Base-by-base conservation (phyloP, 2,797 vertebrate species). In the Enteromius viviparus region DNA sequence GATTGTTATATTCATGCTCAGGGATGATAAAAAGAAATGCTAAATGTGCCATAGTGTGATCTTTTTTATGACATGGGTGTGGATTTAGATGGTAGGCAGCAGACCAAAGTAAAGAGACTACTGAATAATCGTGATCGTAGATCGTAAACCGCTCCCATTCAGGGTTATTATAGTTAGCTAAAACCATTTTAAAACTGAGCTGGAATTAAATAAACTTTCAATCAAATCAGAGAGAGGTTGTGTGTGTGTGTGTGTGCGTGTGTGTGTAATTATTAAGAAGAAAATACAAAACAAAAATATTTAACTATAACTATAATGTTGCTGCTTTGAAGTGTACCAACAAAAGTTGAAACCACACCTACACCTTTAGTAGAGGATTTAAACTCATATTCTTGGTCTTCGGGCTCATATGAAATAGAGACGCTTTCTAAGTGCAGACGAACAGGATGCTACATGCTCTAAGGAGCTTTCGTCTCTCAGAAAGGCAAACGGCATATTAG, bases 371-470 rank as follows among this genome's bases (percentile, higher is more conserved):
- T 23, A 14, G 40, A 29, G 32, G 32, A 40, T 51, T 49, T 32
- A 32, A 17, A 72, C 7, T 15, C 12, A 58, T 23, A 60, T 76
- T 26, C 10, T 23, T 55, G 9, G 47, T 53, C 21, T 66, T 66
- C 26, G 34, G 49, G 76, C 29, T 17, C 10, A 76, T 26, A 26
- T 11, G 72, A 58, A 34, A 78, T 12, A 49, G 40, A 65, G 66
- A 9, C 8, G 11, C 40, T 70, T 29, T 6, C 53, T 34, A 53
- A 64, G 15, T 32, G 62, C 47, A 51, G 19, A 37, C 26, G 47
- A 19, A 26, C 51, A 40, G 26, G 72, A 71, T 78, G 75, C 19
- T 70, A 77, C 75, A 34, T 49, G 66, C 26, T 53, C 49, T 21
- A 11, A 53, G 29, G 17, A 26, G 32, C 62, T 42, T 6, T 62